These are phyloP conservation scores for Perccottus glenii DNA, from an alignment of 2,113 vertebrate genomes.

Conservation along the genomic window DNA sequence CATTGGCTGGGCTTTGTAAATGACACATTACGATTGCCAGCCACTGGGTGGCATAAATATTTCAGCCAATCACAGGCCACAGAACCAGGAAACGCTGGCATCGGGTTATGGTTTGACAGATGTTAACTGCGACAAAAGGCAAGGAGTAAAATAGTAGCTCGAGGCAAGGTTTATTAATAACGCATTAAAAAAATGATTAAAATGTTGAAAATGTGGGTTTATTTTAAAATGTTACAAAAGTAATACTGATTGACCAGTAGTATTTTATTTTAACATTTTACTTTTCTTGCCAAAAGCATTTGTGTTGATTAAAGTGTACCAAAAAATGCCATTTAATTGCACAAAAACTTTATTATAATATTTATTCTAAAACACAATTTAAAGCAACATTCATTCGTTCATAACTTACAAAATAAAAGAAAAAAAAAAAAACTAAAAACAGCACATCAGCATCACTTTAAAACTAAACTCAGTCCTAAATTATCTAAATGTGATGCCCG, in stretches of 20 bases:
- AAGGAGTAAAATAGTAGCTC: background rate
- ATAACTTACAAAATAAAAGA: background rate
- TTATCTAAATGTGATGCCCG: slow-evolving; percentile 12
- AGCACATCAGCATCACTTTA: background rate
- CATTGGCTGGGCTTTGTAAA: slow-evolving; percentile 12
- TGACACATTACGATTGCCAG: background rate
- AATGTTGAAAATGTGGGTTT: no score
- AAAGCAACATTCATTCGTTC: background rate
- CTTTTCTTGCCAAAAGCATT: no score
- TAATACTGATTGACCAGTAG: no score
- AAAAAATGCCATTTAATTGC: no score
- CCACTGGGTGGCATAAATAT: slow-evolving; percentile 26
- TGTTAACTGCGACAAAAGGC: slow-evolving; percentile 1
- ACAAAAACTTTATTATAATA: slow-evolving; percentile 26
- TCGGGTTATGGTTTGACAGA: background rate
- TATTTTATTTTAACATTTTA: no score
- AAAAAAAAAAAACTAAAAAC: background rate
- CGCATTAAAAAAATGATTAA: no score
- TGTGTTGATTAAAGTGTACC: no score
- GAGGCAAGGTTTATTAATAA: background rate
- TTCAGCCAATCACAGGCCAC: slow-evolving; percentile 22
- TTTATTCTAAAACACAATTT: slow-evolving; percentile 34
- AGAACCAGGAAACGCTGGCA: background rate
- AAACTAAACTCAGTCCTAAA: slow-evolving; percentile 4
- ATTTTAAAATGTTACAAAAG: no score